A percentile compares a stretch with the other conserved stretches of the same genome.
phyloP scores from a whole-genome alignment of 2,888 invertebrate genomes.

The Automeris io region DNA sequence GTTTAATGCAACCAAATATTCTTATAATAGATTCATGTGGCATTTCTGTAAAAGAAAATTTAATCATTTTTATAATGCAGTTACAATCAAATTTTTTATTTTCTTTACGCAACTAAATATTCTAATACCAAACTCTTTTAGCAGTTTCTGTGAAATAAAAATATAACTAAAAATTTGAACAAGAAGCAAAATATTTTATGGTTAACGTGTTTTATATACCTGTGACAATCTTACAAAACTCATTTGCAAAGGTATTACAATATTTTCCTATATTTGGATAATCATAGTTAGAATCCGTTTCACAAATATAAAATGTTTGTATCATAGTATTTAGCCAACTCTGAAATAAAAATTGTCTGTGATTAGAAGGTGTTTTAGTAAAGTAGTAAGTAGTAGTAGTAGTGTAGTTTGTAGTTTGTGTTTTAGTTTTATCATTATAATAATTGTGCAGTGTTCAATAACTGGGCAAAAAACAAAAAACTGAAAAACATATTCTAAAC shows the following conservation, averaged over 20 bases:
- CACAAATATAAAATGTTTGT: constrained; percentile 55
- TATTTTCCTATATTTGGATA: constrained; percentile 53
- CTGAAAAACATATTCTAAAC: too few species aligned
- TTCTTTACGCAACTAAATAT: too few species aligned
- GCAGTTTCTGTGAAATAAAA: too few species aligned
- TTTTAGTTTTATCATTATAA: too few species aligned
- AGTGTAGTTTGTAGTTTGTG: too few species aligned
- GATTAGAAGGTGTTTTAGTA: too few species aligned
- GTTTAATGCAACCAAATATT: constrained; percentile 51
- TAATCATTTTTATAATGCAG: neutral
- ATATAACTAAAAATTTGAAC: constrained; percentile 3
- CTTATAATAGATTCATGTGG: constrained; percentile 41
- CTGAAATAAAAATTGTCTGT: constrained; percentile 41
- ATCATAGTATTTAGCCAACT: constrained; percentile 53
- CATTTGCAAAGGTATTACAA: constrained; percentile 42
- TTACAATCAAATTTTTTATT: too few species aligned
- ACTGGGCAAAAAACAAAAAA: too few species aligned
- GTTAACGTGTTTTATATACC: constrained; percentile 25
- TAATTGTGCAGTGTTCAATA: too few species aligned
- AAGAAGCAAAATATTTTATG: neutral
- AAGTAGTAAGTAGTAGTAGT: too few species aligned
- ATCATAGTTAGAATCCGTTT: constrained; percentile 45
- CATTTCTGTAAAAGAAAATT: constrained; percentile 43
- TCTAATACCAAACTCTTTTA: too few species aligned
- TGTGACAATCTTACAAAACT: constrained; percentile 51